Evolutionary conservation across 2,888 invertebrate genomes (phyloP).

Genomic region (Lycia hirtaria): DNA sequence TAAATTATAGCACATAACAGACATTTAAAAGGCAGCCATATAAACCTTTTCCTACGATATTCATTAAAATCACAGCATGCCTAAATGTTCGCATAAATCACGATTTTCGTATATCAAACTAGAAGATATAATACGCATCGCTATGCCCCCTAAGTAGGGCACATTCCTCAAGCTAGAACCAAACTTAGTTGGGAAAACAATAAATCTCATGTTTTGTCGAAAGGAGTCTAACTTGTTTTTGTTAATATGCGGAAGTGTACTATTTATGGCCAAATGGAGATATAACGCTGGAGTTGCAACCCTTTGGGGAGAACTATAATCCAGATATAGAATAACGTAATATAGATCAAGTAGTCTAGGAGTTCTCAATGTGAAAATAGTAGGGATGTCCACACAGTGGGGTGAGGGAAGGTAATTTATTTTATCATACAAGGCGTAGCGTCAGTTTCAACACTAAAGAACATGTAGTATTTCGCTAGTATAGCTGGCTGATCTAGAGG

Average conservation of each 20-base stretch:
- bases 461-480: too few relatives aligned
- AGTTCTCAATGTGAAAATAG: too few relatives aligned
- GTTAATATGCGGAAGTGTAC: constrained; percentile 38
- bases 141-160: background rate
- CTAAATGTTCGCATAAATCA: background rate
- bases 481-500: too few relatives aligned
- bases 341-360: too few relatives aligned
- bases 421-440: too few relatives aligned
- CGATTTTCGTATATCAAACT: background rate
- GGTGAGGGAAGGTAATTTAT: too few relatives aligned
- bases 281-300: constrained; percentile 13
- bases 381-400: too few relatives aligned
- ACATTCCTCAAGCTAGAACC: constrained; percentile 7
- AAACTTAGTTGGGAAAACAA: constrained; percentile 31
- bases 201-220: constrained; percentile 39
- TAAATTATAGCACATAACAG: too few relatives aligned
- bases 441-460: too few relatives aligned
- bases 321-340: background rate
- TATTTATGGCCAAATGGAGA: constrained; percentile 32
- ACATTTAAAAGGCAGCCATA: too few relatives aligned
- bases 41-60: too few relatives aligned
- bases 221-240: constrained; percentile 31
- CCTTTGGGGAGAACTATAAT: background rate
- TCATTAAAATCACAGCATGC: background rate
- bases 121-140: background rate